Conservation (phyloP, 1,140 invertebrate genomes). For the Drosophila athabasca region DNA sequence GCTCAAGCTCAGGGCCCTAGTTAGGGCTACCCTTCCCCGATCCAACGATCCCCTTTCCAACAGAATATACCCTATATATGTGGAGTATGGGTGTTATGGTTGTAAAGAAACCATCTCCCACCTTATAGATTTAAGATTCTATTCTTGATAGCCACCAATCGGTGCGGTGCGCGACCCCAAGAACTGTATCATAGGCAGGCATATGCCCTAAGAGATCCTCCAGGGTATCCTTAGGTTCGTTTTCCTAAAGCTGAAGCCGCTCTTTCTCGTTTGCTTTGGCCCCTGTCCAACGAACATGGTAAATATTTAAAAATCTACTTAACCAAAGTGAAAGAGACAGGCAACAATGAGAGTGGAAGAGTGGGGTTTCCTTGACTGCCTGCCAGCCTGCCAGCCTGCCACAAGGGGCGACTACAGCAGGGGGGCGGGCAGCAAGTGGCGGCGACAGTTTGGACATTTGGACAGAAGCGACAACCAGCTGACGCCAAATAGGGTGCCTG, state of each 20-base stretch:
- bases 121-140: no score
- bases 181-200: no score
- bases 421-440: constrained; percentile 40
- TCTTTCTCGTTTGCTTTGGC: constrained; percentile 9
- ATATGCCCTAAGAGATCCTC: no score
- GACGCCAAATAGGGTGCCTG: constrained; percentile 38
- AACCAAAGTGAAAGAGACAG: constrained; percentile 81
- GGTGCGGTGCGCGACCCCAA: no score
- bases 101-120: no score
- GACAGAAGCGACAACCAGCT: constrained; percentile 74
- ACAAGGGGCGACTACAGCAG: constrained; percentile 23
- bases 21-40: constrained; percentile 30
- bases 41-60: neutral
- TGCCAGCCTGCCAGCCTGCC: no score
- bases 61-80: no score
- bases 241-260: no score
- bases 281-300: constrained; percentile 63
- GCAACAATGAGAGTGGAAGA: constrained; percentile 27
- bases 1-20: constrained; percentile 34
- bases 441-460: constrained; percentile 73
- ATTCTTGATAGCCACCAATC: no score
- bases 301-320: constrained; percentile 82
- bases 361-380: no score
- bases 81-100: no score
- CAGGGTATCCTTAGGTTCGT: no score